Conservation (phyloP, 2,888 invertebrate genomes). For the Lasioglossum oenotherae region DNA sequence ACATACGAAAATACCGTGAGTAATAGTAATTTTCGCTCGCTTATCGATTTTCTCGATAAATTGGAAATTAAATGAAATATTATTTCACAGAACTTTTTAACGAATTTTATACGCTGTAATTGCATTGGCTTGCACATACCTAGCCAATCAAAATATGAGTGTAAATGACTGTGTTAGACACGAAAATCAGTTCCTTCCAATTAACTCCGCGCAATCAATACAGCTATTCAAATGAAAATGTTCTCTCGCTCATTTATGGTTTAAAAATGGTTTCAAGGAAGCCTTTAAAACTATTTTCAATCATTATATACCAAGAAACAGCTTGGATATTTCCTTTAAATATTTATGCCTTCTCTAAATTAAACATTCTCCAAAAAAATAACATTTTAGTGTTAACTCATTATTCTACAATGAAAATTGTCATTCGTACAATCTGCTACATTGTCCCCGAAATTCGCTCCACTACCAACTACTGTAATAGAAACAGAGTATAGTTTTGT, state of each 20-base stretch:
- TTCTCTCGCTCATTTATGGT: background rate
- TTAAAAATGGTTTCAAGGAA: background rate
- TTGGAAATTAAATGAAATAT: background rate
- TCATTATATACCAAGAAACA: background rate
- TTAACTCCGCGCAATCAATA: background rate
- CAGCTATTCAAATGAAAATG: background rate
- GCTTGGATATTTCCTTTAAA: too few relatives aligned
- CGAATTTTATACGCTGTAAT: background rate
- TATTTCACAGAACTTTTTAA: background rate
- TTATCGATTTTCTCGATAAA: background rate
- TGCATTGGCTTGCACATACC: background rate
- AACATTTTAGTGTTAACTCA: background rate
- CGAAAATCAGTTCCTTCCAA: background rate
- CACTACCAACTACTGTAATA: background rate
- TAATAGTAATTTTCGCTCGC: background rate
- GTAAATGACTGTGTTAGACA: background rate
- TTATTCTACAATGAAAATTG: background rate
- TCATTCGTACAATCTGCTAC: background rate
- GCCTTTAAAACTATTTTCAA: background rate
- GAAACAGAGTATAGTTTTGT: background rate
- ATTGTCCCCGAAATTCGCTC: background rate
- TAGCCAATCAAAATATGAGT: background rate
- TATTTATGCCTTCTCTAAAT: background rate
- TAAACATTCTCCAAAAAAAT: background rate
- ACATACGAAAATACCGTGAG: background rate